Percentiles rank a stretch among this genome's conserved stretches.
These are phyloP conservation scores for Colostygia pectinataria DNA, from an alignment of 2,888 invertebrate genomes.

Conservation along the genomic window DNA sequence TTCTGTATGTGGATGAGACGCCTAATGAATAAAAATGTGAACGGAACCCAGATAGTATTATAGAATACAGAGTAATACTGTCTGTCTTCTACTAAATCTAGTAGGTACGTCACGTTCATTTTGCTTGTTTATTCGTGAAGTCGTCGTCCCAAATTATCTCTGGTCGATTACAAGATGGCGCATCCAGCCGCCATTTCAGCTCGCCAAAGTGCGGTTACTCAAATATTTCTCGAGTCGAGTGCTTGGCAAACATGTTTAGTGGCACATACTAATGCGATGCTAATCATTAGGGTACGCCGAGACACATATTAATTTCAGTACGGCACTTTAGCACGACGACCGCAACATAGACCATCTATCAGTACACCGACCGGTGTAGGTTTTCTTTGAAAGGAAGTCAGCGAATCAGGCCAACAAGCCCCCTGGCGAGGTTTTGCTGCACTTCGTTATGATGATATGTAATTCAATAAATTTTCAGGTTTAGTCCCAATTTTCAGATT, in stretches of 20 bases:
- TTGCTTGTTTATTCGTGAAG: constrained; percentile 25
- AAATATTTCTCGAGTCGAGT: constrained; percentile 66
- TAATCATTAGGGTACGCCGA: constrained; percentile 64
- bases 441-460: too few relatives aligned
- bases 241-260: constrained; percentile 63
- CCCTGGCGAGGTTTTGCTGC: constrained; percentile 32
- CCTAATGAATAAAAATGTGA: too few relatives aligned
- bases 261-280: constrained; percentile 76
- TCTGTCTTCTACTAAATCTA: constrained; percentile 4
- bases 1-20: too few relatives aligned
- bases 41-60: background rate
- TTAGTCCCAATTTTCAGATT: too few relatives aligned
- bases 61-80: background rate
- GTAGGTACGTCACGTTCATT: constrained; percentile 10
- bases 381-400: constrained; percentile 53
- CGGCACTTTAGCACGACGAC: constrained; percentile 63
- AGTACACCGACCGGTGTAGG: constrained; percentile 54
- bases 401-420: constrained; percentile 37
- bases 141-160: constrained; percentile 35
- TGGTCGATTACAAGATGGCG: constrained; percentile 40
- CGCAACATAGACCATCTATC: constrained; percentile 57
- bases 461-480: too few relatives aligned
- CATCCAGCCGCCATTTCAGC: constrained; percentile 45
- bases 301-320: constrained; percentile 76
- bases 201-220: constrained; percentile 58